Conservation (phyloP, 2,888 invertebrate species). For the Miltochrista miniata region DNA sequence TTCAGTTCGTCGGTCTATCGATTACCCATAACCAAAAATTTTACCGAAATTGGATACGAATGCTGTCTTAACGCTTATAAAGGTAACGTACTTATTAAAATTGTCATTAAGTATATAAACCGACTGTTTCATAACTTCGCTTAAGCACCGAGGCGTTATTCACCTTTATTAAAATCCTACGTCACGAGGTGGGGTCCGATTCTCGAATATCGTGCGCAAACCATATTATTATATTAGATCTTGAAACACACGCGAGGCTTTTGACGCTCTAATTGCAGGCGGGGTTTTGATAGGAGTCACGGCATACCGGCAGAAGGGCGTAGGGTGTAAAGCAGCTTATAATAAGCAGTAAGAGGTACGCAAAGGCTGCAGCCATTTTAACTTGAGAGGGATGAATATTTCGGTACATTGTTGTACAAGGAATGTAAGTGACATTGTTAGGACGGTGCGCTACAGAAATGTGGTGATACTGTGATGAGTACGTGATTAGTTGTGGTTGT, state of each 20-base stretch:
- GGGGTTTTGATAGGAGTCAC: conserved; percentile 51
- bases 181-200: conserved; percentile 48
- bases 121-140: conserved; percentile 22
- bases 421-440: conserved; percentile 43
- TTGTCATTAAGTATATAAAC: not conserved
- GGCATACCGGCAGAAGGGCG: too few relatives aligned
- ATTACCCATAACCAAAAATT: too few relatives aligned
- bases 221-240: conserved; percentile 72
- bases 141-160: conserved; percentile 1
- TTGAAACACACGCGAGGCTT: conserved; percentile 67
- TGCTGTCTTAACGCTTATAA: too few relatives aligned
- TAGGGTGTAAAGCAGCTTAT: conserved; percentile 39
- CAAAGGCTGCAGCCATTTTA: conserved; percentile 37
- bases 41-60: too few relatives aligned
- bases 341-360: conserved; percentile 20
- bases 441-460: conserved; percentile 18
- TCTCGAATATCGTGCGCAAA: conserved; percentile 56
- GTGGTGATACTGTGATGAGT: conserved; percentile 15
- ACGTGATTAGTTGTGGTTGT: conserved; percentile 13
- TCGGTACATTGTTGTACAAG: conserved; percentile 42
- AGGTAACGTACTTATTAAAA: not conserved
- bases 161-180: conserved; percentile 54
- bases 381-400: conserved; percentile 42
- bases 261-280: conserved; percentile 65
- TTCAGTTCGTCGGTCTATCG: too few relatives aligned